phyloP scores from a whole-genome alignment of 2,888 invertebrate genomes.

The Melieria omissa region DNA sequence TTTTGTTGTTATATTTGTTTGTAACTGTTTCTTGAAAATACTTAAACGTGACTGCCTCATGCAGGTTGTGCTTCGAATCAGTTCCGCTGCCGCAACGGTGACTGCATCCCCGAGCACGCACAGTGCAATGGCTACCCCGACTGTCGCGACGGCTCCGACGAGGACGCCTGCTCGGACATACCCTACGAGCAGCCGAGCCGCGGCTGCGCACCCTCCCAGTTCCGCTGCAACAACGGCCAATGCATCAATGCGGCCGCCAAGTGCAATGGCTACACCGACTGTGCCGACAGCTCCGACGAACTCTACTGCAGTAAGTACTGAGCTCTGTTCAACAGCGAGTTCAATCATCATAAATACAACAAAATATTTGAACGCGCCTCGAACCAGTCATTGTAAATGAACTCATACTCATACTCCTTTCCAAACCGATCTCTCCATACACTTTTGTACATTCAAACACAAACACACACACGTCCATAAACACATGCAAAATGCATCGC shows the following conservation, averaged over 20 bases:
- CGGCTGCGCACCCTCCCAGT: slow-evolving; percentile 59
- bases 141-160: slow-evolving; percentile 78
- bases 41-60: slow-evolving; percentile 24
- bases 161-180: slow-evolving; percentile 69
- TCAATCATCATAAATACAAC: no score
- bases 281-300: slow-evolving; percentile 72
- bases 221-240: slow-evolving; percentile 64
- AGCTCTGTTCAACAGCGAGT: not conserved
- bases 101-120: slow-evolving; percentile 73
- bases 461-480: not conserved
- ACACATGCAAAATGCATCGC: not conserved
- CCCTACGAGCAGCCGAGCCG: slow-evolving; percentile 44
- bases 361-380: no score
- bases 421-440: slow-evolving; percentile 6
- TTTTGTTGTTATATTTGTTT: no score
- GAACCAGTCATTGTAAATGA: no score
- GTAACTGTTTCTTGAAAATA: no score
- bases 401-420: no score
- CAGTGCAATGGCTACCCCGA: slow-evolving; percentile 74
- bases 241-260: slow-evolving; percentile 57
- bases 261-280: slow-evolving; percentile 71
- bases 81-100: slow-evolving; percentile 76
- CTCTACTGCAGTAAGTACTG: slow-evolving; percentile 67
- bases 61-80: slow-evolving; percentile 74
- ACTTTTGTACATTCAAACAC: slow-evolving; percentile 9